Percentiles rank a stretch among this genome's conserved stretches.
These are phyloP conservation scores for Myanophis thanlyinensis DNA, from an alignment of 2,113 vertebrate genomes.

Conservation along the genomic window DNA sequence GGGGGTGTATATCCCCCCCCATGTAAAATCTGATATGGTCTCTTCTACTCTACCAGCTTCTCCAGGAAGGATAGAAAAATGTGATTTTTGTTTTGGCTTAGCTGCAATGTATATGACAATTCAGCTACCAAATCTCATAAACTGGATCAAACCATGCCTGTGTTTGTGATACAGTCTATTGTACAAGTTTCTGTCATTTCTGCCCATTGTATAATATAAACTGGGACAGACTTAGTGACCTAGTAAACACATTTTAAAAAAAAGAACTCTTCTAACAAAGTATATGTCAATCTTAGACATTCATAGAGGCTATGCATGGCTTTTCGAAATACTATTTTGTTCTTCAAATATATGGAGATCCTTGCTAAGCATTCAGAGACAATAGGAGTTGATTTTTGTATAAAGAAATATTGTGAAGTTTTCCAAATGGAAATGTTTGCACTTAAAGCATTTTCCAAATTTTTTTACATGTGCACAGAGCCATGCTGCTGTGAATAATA, in stretches of 20 bases:
- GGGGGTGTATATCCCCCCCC: not conserved
- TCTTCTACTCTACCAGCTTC: not conserved
- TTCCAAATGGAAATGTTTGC: slow-evolving; percentile 8
- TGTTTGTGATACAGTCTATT: not conserved
- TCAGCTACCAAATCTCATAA: not conserved
- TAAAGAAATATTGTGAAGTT: slow-evolving; percentile 12
- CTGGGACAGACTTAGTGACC: not conserved
- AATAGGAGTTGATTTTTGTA: not conserved
- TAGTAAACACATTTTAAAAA: not conserved
- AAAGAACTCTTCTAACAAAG: not conserved
- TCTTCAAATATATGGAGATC: not conserved
- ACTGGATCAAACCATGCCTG: not conserved
- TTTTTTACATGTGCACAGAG: slow-evolving; percentile 4
- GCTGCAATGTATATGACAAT: not conserved
- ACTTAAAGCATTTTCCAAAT: slow-evolving; percentile 5
- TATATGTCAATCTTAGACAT: not conserved
- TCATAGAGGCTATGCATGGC: not conserved
- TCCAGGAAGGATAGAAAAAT: not conserved
- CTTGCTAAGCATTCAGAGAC: not conserved
- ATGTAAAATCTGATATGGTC: not conserved
- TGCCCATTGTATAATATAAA: no score
- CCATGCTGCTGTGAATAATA: slow-evolving; percentile 1
- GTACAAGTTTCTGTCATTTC: not conserved
- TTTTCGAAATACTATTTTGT: not conserved
- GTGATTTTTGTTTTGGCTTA: not conserved